Percentiles rank a stretch among this genome's conserved stretches.
Conservation (phyloP, 2,113 vertebrate species). For the Prunella himalayana region DNA sequence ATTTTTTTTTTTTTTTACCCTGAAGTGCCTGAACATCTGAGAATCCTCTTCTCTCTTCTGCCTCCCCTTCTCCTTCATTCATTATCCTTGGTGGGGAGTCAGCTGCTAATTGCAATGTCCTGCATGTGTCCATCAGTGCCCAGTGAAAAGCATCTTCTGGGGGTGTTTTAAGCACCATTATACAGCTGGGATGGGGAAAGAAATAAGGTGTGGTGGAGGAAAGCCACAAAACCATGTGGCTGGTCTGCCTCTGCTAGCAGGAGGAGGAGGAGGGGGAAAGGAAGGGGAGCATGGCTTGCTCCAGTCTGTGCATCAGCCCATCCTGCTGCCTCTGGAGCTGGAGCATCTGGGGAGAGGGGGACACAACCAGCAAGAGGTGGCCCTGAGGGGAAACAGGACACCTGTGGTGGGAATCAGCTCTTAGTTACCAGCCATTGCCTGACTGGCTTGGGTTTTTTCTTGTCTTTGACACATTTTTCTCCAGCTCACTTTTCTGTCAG, state of each 20-base stretch:
- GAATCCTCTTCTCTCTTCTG: neutral
- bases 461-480: neutral
- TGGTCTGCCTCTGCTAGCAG: neutral
- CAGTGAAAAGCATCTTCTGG: neutral
- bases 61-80: neutral
- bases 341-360: neutral
- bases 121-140: neutral
- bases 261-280: neutral
- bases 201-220: neutral
- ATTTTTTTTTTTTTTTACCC: neutral
- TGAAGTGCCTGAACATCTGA: neutral
- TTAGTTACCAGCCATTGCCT: neutral
- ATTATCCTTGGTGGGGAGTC: accelerated
- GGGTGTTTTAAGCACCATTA: neutral
- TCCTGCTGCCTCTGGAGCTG: neutral
- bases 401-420: neutral
- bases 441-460: neutral
- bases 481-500: neutral
- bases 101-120: neutral
- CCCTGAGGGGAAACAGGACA: constrained; percentile 12
- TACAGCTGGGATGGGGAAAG: neutral
- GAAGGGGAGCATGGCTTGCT: neutral
- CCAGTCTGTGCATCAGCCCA: neutral
- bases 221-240: too few relatives aligned
- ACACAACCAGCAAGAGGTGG: neutral